Percentiles rank a stretch among this genome's conserved stretches.
phyloP scores from a whole-genome alignment of 2,797 vertebrate species.

The Epinephelus awoara region DNA sequence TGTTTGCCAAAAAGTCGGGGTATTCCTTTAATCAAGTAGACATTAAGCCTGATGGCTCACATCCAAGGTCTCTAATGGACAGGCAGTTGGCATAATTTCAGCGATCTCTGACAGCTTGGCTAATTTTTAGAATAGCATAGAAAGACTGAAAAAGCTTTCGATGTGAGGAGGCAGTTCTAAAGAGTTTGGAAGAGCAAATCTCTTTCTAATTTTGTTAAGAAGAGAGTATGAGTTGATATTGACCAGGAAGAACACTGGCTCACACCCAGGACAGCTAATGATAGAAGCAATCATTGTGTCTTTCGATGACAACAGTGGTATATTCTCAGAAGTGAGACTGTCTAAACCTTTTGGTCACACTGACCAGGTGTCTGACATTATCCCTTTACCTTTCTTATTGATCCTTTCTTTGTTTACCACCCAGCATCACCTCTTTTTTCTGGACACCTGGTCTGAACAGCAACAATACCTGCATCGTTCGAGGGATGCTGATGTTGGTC shows the following conservation, averaged over 20 bases:
- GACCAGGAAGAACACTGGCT: neutral
- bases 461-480: neutral
- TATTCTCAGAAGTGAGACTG: neutral
- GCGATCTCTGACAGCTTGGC: conserved; percentile 30
- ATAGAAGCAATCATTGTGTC: neutral
- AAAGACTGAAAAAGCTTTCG: neutral
- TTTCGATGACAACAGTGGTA: neutral
- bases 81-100: conserved; percentile 46
- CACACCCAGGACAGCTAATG: neutral
- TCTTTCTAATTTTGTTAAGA: conserved; percentile 7
- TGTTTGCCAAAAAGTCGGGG: conserved; percentile 30
- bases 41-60: conserved; percentile 46
- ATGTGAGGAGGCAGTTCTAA: neutral
- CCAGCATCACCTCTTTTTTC: neutral
- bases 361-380: neutral
- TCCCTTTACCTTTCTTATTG: neutral
- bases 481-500: neutral
- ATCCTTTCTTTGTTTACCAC: neutral
- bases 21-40: conserved; percentile 51
- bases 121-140: conserved; percentile 33
- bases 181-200: conserved; percentile 10
- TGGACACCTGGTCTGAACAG: neutral
- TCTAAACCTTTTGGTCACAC: neutral
- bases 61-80: conserved; percentile 58
- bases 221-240: neutral